Conservation (phyloP, 35 echinoderm and acorn worm species). For the Lytechinus variegatus region DNA sequence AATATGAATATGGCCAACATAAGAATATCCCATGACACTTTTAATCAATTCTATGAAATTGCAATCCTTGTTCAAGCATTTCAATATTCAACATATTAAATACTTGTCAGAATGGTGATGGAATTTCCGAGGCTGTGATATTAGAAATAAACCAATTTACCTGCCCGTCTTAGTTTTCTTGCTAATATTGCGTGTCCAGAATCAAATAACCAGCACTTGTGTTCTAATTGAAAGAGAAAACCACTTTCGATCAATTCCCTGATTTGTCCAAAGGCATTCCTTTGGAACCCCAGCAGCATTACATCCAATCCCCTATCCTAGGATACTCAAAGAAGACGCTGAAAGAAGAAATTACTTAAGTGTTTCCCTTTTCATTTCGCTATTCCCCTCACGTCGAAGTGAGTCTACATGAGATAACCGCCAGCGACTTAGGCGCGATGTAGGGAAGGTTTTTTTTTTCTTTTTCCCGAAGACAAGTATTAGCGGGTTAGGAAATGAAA, state of each 20-base stretch:
- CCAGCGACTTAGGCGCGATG: not conserved
- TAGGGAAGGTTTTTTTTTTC: not conserved
- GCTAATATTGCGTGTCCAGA: conserved; percentile 1
- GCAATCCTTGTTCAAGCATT: too few relatives aligned
- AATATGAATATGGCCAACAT: too few relatives aligned
- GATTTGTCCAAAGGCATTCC: conserved; percentile 1
- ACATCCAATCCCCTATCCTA: not conserved
- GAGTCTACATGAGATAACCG: not conserved
- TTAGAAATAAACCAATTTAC: not conserved
- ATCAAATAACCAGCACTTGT: conserved; percentile 11
- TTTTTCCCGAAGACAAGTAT: conserved; percentile 31
- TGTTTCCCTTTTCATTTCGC: not conserved
- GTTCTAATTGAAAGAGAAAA: not conserved
- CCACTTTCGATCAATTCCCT: conserved; percentile 10
- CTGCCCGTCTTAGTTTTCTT: not conserved
- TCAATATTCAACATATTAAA: too few relatives aligned
- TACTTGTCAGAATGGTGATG: not conserved
- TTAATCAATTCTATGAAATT: too few relatives aligned
- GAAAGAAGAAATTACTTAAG: conserved; percentile 5
- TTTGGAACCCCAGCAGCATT: not conserved
- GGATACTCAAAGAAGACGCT: not conserved
- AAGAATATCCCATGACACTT: too few relatives aligned
- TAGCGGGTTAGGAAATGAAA: conserved; percentile 42
- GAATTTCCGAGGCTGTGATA: not conserved
- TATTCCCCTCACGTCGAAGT: not conserved